phyloP scores from a whole-genome alignment of 2,888 invertebrate genomes.

The Lordiphosa fenestrarum region DNA sequence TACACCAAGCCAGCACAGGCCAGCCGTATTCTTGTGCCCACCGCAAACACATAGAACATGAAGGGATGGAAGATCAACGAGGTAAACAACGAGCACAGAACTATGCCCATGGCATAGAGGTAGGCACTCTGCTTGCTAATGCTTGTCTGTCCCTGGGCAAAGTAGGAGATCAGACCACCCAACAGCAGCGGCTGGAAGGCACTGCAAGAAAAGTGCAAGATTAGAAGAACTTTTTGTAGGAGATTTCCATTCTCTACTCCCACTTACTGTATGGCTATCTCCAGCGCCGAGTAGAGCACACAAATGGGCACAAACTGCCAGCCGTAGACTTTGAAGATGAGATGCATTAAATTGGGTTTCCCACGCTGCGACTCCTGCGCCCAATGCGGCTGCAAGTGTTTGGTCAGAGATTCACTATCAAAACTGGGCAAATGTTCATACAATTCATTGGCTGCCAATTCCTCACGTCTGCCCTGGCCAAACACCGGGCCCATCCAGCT shows the following conservation, averaged over 20 bases:
- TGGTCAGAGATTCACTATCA: conserved; percentile 81
- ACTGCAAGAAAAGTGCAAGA: conserved; percentile 77
- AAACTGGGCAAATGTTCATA: conserved; percentile 78
- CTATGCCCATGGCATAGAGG: conserved; percentile 85
- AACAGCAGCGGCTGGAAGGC: conserved; percentile 84
- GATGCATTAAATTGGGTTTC: conserved; percentile 78
- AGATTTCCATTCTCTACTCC: not conserved
- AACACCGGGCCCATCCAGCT: conserved; percentile 77
- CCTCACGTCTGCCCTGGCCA: conserved; percentile 58
- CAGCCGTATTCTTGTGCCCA: conserved; percentile 86
- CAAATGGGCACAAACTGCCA: conserved; percentile 74
- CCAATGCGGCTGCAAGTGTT: conserved; percentile 80
- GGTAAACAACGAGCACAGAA: conserved; percentile 82
- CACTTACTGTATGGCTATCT: conserved; percentile 77
- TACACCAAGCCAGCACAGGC: conserved; percentile 87
- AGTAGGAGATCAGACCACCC: conserved; percentile 85
- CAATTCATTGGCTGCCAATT: conserved; percentile 62
- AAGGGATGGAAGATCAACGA: conserved; percentile 86
- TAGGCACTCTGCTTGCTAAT: conserved; percentile 83
- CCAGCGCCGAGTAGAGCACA: conserved; percentile 73
- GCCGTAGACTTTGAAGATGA: conserved; percentile 81
- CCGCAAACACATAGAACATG: conserved; percentile 85
- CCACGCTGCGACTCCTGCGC: conserved; percentile 73
- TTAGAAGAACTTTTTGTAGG: not conserved
- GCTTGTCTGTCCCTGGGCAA: conserved; percentile 81